Percentiles rank a stretch among this genome's conserved stretches.
Conservation (phyloP, 1,140 invertebrate species). For the Pseudomyrmex sp. region DNA sequence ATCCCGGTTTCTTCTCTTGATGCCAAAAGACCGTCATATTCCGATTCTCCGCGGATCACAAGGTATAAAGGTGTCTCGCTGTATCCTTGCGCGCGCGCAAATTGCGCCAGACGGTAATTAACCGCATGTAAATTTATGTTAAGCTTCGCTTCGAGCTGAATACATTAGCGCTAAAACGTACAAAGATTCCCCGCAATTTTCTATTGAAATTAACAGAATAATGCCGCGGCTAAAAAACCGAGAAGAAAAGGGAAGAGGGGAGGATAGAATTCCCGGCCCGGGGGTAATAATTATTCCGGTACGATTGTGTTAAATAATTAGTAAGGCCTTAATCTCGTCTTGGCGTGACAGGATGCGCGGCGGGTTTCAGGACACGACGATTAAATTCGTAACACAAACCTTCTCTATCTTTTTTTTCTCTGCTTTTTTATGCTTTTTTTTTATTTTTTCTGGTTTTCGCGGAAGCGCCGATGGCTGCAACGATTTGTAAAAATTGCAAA, state of each 20-base stretch:
- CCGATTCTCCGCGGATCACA: slow-evolving; percentile 14
- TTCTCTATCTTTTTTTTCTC: not conserved
- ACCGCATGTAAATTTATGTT: slow-evolving; percentile 53
- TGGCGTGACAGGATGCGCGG: not conserved
- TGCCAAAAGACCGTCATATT: not conserved
- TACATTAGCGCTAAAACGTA: slow-evolving; percentile 27
- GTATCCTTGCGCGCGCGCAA: not conserved
- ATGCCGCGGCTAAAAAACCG: not conserved
- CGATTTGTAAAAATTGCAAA: too few species aligned
- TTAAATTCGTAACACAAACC: slow-evolving; percentile 28
- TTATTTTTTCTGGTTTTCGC: too few species aligned
- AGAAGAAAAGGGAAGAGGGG: not conserved
- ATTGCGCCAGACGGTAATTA: slow-evolving; percentile 29
- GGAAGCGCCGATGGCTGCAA: too few species aligned
- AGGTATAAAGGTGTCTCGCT: slow-evolving; percentile 22
- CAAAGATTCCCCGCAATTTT: slow-evolving; percentile 24
- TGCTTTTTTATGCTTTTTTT: too few species aligned
- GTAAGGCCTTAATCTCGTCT: not conserved
- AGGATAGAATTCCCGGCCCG: not conserved
- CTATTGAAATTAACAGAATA: slow-evolving; percentile 28
- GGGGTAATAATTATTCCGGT: slow-evolving; percentile 35
- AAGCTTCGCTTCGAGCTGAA: slow-evolving; percentile 7
- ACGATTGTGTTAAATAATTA: slow-evolving; percentile 53
- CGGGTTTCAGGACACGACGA: not conserved
- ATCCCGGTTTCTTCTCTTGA: not conserved